Conservation (phyloP, 2,888 invertebrate genomes). For the Vesta saturnalis region DNA sequence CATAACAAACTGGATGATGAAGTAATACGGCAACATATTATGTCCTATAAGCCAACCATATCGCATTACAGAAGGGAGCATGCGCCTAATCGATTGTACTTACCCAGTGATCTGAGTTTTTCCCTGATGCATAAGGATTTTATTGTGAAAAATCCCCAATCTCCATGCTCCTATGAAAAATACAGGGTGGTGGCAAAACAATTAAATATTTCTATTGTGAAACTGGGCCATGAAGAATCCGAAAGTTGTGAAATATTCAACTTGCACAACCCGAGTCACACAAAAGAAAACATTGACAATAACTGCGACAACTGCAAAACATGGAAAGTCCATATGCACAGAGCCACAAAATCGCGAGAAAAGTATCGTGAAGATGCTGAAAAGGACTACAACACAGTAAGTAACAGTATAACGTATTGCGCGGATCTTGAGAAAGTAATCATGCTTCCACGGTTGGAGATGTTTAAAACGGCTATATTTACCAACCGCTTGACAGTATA, state of each 20-base stretch:
- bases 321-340: not conserved
- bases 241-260: not conserved
- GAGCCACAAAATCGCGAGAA: not conserved
- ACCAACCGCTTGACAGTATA: slow-evolving; percentile 11
- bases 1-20: not conserved
- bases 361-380: not conserved
- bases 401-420: too few species aligned
- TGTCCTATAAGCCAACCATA: not conserved
- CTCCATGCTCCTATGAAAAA: slow-evolving; percentile 10
- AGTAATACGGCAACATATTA: not conserved
- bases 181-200: slow-evolving; percentile 7
- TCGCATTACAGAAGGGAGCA: slow-evolving; percentile 4
- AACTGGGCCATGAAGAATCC: slow-evolving; percentile 9
- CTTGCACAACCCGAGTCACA: not conserved
- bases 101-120: not conserved
- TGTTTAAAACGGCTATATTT: slow-evolving; percentile 14
- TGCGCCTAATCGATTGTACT: not conserved
- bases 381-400: not conserved
- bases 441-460: slow-evolving; percentile 5
- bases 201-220: not conserved
- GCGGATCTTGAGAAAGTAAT: slow-evolving; percentile 10
- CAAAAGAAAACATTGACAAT: not conserved
- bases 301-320: not conserved
- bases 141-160: not conserved
- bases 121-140: not conserved